A percentile compares a stretch with the other conserved stretches of the same genome.
These are phyloP conservation scores for Aphis gossypii DNA, from an alignment of 1,140 invertebrate species.

Conservation along the genomic window DNA sequence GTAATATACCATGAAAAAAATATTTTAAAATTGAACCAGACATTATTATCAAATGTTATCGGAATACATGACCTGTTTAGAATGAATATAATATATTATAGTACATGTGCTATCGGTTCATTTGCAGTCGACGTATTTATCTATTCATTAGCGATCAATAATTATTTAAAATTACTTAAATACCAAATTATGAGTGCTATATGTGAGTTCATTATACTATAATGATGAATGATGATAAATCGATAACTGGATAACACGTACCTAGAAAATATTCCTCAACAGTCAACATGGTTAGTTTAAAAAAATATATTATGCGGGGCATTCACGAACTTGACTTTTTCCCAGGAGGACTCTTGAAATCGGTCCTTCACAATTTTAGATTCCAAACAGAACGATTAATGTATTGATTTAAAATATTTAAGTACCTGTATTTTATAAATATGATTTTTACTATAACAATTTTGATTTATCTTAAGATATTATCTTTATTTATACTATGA, in stretches of 20 bases:
- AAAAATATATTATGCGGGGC: too few relatives aligned
- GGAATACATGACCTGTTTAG: neutral
- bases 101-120: neutral
- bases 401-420: too few relatives aligned
- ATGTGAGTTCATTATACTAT: neutral
- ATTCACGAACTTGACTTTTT: too few relatives aligned
- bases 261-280: neutral
- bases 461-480: too few relatives aligned
- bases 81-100: neutral
- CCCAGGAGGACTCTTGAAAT: too few relatives aligned
- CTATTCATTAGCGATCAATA: neutral
- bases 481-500: too few relatives aligned
- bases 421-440: too few relatives aligned
- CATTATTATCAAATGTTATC: slow-evolving; percentile 17
- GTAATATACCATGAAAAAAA: neutral
- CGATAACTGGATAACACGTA: neutral
- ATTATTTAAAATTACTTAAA: slow-evolving; percentile 1
- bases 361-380: too few relatives aligned
- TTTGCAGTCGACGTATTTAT: neutral
- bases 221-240: neutral
- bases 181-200: neutral
- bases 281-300: neutral
- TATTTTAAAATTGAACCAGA: neutral
- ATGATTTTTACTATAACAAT: too few relatives aligned
- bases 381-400: too few relatives aligned